Conservation (phyloP, 2,113 vertebrate species). For the Bathybates hornii region DNA sequence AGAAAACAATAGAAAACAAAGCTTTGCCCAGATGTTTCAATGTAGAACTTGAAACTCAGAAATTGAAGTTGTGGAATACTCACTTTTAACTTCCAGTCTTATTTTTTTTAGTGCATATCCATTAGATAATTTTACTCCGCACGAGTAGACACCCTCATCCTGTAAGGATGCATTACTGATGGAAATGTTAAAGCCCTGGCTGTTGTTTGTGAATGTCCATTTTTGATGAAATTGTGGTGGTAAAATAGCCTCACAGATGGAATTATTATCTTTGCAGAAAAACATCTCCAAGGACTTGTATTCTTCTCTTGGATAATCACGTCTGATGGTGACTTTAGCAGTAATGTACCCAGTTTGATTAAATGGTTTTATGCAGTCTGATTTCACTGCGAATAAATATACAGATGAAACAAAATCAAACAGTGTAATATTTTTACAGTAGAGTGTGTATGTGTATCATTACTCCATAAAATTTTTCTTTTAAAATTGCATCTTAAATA, state of each 20-base stretch:
- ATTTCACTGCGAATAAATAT: background rate
- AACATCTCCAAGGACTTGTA: background rate
- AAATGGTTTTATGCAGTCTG: rapidly evolving
- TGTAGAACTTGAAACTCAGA: background rate
- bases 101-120: background rate
- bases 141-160: background rate
- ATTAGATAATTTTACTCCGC: background rate
- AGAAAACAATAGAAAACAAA: background rate
- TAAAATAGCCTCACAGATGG: background rate
- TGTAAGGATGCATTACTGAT: background rate
- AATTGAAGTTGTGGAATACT: background rate
- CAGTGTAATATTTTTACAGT: background rate
- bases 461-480: background rate
- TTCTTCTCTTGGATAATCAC: background rate
- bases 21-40: background rate
- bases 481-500: background rate
- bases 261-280: background rate
- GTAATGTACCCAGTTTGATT: background rate
- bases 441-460: background rate
- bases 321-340: background rate
- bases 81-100: background rate
- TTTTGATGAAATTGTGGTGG: background rate
- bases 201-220: background rate
- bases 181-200: background rate
- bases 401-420: background rate